Percentiles rank a stretch among this genome's conserved stretches.
phyloP scores from a whole-genome alignment of 2,113 vertebrate genomes.

The Neofelis nebulosa region DNA sequence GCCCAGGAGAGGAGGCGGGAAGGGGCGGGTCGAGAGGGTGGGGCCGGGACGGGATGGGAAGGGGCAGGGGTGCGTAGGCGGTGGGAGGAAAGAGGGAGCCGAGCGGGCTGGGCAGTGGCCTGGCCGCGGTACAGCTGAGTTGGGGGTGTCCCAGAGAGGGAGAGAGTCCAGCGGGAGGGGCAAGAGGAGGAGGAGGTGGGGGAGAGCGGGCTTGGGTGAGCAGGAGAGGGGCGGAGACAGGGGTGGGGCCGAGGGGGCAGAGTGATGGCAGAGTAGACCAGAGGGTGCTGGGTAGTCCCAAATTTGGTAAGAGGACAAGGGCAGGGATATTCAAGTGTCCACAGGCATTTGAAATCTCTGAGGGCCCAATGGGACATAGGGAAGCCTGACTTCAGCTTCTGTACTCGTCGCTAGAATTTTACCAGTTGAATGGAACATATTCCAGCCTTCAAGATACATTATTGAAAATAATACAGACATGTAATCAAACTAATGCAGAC shows the following conservation, averaged over 20 bases:
- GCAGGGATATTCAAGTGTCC: neutral
- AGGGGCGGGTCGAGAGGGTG: too few relatives aligned
- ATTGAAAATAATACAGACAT: neutral
- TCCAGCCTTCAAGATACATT: neutral
- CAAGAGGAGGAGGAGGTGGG: too few relatives aligned
- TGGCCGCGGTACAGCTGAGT: too few relatives aligned
- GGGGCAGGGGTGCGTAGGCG: neutral
- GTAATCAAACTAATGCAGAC: neutral
- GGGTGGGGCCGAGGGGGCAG: neutral
- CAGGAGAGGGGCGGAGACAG: neutral
- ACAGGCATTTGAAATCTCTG: rapidly evolving
- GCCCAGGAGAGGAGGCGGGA: neutral
- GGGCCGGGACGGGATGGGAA: rapidly evolving
- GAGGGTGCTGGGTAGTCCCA: rapidly evolving
- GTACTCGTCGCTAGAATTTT: neutral
- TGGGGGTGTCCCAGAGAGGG: too few relatives aligned
- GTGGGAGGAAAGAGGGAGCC: too few relatives aligned
- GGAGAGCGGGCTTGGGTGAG: rapidly evolving
- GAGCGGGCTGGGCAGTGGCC: too few relatives aligned
- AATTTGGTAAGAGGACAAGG: neutral
- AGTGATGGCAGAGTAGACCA: neutral
- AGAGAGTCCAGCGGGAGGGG: neutral
- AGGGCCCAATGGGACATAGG: too few relatives aligned
- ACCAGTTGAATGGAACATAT: neutral
- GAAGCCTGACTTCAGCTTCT: neutral